phyloP scores from a whole-genome alignment of 2,888 invertebrate genomes.

The Cryptus viduatorius region DNA sequence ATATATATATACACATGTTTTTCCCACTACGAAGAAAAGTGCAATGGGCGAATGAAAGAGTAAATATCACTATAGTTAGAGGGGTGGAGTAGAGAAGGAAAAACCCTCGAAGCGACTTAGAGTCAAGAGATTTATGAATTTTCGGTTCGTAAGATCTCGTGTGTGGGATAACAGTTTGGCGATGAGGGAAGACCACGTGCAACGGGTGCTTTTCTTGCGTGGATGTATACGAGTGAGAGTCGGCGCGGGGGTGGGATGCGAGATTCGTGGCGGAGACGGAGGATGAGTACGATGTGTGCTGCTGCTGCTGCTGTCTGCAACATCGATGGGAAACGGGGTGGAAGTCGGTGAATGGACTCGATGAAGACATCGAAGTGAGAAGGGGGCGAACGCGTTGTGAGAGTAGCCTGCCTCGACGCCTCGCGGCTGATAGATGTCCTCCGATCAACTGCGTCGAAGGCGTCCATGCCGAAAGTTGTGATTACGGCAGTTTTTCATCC shows the following conservation, averaged over 20 bases:
- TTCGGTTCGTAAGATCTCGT: conserved; percentile 54
- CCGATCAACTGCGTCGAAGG: conserved; percentile 66
- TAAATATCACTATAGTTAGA: conserved; percentile 55
- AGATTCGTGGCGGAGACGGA: conserved; percentile 16
- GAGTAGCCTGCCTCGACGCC: conserved; percentile 66
- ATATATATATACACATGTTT: conserved; percentile 4
- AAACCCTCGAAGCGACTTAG: conserved; percentile 19
- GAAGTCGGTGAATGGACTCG: conserved; percentile 63
- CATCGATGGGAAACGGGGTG: conserved; percentile 53
- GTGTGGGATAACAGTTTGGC: conserved; percentile 27
- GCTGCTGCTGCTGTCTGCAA: neutral
- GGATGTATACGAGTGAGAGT: conserved; percentile 30
- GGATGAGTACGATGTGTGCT: conserved; percentile 13
- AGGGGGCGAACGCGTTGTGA: conserved; percentile 42
- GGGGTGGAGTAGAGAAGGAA: neutral
- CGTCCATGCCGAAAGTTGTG: conserved; percentile 70
- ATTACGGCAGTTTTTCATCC: conserved; percentile 70
- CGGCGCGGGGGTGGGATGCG: neutral
- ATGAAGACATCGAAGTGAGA: conserved; percentile 70
- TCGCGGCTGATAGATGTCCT: conserved; percentile 74
- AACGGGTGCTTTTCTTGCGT: conserved; percentile 63
- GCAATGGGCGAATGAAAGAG: conserved; percentile 60
- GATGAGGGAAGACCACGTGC: conserved; percentile 43
- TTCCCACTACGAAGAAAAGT: conserved; percentile 34
- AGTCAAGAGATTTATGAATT: conserved; percentile 75